Conservation (phyloP, 2,888 invertebrate species). For the Agrilus cyanescens region DNA sequence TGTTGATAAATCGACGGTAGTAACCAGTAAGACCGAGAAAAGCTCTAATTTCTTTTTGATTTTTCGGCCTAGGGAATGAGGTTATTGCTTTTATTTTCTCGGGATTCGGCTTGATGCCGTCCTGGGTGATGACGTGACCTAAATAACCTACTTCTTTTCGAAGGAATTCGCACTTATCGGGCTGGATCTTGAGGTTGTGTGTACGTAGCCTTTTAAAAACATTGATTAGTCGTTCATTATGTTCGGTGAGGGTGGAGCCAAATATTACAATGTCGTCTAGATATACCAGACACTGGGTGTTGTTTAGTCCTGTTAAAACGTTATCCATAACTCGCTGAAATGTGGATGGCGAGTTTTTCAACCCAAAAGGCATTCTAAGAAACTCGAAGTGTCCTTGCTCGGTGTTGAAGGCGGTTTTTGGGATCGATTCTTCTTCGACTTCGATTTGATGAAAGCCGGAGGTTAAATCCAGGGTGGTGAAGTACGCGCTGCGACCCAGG, state of each 20-base stretch:
- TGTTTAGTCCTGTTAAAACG: constrained; percentile 16
- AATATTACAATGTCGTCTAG: constrained; percentile 21
- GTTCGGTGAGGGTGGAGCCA: constrained; percentile 17
- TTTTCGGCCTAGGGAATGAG: constrained; percentile 14
- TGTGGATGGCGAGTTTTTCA: constrained; percentile 29
- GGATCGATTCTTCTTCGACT: constrained; percentile 15
- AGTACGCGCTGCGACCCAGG: constrained; percentile 20
- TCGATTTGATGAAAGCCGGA: constrained; percentile 24
- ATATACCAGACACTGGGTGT: constrained; percentile 16
- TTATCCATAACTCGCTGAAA: constrained; percentile 30
- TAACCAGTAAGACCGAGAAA: constrained; percentile 24
- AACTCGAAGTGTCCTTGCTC: constrained; percentile 24
- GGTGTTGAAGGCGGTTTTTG: constrained; percentile 24
- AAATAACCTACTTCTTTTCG: constrained; percentile 18
- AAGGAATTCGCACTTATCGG: constrained; percentile 23
- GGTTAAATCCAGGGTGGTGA: constrained; percentile 24
- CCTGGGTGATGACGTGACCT: constrained; percentile 18
- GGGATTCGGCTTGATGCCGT: constrained; percentile 19
- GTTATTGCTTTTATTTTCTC: constrained; percentile 14
- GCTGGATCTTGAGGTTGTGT: constrained; percentile 19
- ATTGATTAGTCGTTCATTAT: constrained; percentile 18
- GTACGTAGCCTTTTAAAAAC: constrained; percentile 15
- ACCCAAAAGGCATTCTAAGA: constrained; percentile 18
- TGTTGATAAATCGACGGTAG: constrained; percentile 24
- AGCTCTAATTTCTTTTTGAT: constrained; percentile 14